Percentiles rank a stretch among this genome's conserved stretches.
These are phyloP conservation scores for Lasiommata megera DNA, from an alignment of 2,888 invertebrate species.

Conservation along the genomic window DNA sequence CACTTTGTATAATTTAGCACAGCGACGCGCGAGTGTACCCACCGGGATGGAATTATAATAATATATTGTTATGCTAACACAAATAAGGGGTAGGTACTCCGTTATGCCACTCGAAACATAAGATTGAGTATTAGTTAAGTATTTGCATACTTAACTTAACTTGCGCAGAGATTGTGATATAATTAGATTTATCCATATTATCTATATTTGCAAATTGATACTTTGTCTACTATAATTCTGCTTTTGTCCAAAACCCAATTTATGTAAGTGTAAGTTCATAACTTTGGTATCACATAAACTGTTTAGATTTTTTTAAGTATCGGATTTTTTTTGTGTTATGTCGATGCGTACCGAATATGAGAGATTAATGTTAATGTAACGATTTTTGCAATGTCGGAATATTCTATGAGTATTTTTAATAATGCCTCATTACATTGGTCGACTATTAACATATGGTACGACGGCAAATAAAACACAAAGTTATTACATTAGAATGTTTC, in stretches of 20 bases:
- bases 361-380: too few species aligned
- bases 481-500: neutral
- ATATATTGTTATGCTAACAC: neutral
- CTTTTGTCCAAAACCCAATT: too few species aligned
- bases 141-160: too few species aligned
- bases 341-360: too few species aligned
- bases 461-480: neutral
- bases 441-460: neutral
- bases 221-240: too few species aligned
- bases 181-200: too few species aligned
- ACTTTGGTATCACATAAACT: too few species aligned
- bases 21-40: neutral
- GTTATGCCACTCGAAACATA: neutral
- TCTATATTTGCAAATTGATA: too few species aligned
- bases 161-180: neutral
- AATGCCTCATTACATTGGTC: constrained; percentile 3
- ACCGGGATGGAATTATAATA: neutral
- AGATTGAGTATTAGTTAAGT: neutral
- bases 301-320: too few species aligned
- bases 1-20: neutral
- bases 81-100: neutral
- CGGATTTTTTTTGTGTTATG: too few species aligned
- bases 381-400: neutral
- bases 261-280: too few species aligned
- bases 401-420: neutral